A percentile compares a stretch with the other conserved stretches of the same genome.
Conservation (phyloP, 2,113 vertebrate species). For the Carassius carassius region DNA sequence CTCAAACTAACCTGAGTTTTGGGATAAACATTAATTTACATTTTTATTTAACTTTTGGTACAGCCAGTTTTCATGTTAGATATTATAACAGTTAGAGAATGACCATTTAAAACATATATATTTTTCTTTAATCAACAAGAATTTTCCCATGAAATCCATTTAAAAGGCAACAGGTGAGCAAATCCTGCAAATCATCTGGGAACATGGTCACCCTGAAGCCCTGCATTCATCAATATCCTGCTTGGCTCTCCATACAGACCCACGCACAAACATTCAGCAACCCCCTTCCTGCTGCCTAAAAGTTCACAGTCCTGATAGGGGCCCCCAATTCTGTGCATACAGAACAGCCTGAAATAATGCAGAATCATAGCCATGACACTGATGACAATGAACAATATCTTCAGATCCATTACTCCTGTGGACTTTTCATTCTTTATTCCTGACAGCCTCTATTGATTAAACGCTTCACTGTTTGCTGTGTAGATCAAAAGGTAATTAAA, state of each 20-base stretch:
- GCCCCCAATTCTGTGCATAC: neutral
- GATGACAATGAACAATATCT: constrained; percentile 6
- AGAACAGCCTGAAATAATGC: constrained; percentile 40
- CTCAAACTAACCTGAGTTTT: neutral
- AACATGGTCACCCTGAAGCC: constrained; percentile 27
- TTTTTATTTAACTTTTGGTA: neutral
- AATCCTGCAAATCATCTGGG: constrained; percentile 40
- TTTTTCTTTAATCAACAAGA: constrained; percentile 36
- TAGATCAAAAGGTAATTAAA: constrained; percentile 80
- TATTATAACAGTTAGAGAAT: neutral
- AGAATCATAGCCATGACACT: constrained; percentile 24
- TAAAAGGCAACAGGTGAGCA: constrained; percentile 40
- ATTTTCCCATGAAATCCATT: constrained; percentile 27
- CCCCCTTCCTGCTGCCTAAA: constrained; percentile 18
- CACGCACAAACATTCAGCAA: constrained; percentile 31
- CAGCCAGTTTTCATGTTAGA: neutral
- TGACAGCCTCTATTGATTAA: constrained; percentile 75
- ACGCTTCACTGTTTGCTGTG: constrained; percentile 76
- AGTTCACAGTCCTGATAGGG: neutral
- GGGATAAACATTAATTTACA: neutral
- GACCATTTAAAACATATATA: neutral
- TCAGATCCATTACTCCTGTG: constrained; percentile 58
- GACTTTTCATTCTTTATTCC: constrained; percentile 71
- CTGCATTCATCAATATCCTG: constrained; percentile 53
- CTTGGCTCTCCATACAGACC: constrained; percentile 36